A percentile compares a stretch with the other conserved stretches of the same genome.
These are phyloP conservation scores for Ceratosolen fusciceps DNA, from an alignment of 1,140 invertebrate species.

Conservation along the genomic window DNA sequence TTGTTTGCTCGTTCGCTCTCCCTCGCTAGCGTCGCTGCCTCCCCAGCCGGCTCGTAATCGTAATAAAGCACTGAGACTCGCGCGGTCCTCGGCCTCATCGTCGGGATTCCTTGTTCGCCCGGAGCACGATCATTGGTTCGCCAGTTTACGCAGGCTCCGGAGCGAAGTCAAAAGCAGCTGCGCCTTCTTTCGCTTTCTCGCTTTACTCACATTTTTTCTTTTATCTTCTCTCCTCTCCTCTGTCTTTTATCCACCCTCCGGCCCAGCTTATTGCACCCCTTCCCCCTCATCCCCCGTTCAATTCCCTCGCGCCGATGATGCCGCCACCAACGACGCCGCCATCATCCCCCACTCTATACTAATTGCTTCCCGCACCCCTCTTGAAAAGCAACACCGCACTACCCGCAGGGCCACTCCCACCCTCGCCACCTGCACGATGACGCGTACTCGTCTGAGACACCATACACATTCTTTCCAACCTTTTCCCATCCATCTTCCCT, in stretches of 20 bases:
- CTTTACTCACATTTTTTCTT: slow-evolving; percentile 15
- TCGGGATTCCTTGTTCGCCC: slow-evolving; percentile 41
- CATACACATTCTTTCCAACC: background rate
- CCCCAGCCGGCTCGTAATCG: background rate
- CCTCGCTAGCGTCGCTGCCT: background rate
- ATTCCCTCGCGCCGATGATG: background rate
- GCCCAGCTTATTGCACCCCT: background rate
- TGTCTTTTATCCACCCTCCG: background rate
- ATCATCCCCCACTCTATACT: too few species aligned
- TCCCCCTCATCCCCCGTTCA: background rate
- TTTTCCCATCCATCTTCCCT: background rate
- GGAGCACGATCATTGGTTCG: slow-evolving; percentile 63
- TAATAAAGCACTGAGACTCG: slow-evolving; percentile 47
- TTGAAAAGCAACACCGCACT: too few species aligned
- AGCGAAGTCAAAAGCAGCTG: background rate
- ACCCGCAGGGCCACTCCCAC: background rate
- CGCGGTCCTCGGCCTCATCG: slow-evolving; percentile 49
- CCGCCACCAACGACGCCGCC: too few species aligned
- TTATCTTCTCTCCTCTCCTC: slow-evolving; percentile 22
- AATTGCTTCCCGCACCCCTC: too few species aligned
- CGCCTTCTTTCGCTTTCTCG: background rate
- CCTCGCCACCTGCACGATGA: background rate
- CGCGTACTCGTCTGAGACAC: slow-evolving; percentile 18
- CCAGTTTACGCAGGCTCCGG: slow-evolving; percentile 54
- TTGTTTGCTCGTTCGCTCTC: slow-evolving; percentile 49